Base-by-base conservation (phyloP, 1,140 invertebrate species). In the Mactra quadrangularis region DNA sequence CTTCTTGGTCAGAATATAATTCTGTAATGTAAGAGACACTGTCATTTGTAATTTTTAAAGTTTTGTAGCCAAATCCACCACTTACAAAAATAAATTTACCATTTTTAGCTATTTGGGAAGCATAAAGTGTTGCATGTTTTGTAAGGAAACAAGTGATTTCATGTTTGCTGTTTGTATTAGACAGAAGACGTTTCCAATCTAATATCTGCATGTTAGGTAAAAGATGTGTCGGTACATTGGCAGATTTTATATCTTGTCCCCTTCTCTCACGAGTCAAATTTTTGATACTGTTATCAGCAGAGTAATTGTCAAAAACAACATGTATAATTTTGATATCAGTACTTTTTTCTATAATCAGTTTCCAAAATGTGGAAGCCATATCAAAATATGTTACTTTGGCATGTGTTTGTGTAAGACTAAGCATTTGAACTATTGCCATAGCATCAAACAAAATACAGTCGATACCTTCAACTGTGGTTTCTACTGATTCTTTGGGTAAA, bases 401-500 rank as follows among this genome's bases (percentile, higher is more conserved):
- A n/a, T 15, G 2, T 47, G 35, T 1, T 22, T 13, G 15, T 22
- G 22, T 33, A 45, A 27, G 38, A 47, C 15, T 4, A 1, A 71
- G 27, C 25, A 50, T 33, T n/a, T 71, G 68, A 29, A 71, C 25
- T 35, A 53, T 29, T 55, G 68, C 47, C 29, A 71, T 53, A 25
- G 25, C 68, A 33, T 71, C 68, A 71, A 52, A 71, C n/a, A 66
- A 7, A 27, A 66, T 45, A 47, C 62, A 66, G 22, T 66, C 38
- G 17, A 71, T 71, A 19, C 45, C 45, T 3, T 29, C 50, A 22
- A 50, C 68, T 33, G 29, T 13, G 19, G 25, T 55, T 0, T 33
- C 27, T 50, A 55, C 31, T 17, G 3, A 13, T 27, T 19, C 17
- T 55, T 33, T 29, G 4, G 47, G 68, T 3, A 74, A 19, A 19